phyloP scores from a whole-genome alignment of 2,113 vertebrate species.

The Rhagologus leucostigma region DNA sequence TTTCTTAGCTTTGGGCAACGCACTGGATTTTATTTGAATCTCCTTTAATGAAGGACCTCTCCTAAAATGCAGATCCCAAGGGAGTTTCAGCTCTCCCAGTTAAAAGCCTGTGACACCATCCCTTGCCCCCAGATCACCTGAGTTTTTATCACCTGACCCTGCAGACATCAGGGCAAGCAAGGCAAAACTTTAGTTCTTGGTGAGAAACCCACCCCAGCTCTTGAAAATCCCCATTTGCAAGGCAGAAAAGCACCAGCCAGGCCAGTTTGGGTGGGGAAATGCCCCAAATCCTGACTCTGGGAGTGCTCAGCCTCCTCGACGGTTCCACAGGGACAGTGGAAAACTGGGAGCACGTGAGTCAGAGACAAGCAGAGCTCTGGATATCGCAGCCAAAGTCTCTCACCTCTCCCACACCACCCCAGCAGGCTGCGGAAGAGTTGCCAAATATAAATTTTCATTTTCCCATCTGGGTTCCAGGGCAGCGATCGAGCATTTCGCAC shows the following conservation, averaged over 20 bases:
- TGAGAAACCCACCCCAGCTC: not conserved
- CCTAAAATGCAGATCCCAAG: not conserved
- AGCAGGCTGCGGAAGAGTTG: not conserved
- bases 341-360: not conserved
- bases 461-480: not conserved
- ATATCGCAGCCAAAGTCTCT: fast-evolving
- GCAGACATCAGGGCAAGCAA: not conserved
- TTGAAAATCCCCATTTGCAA: not conserved
- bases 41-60: not conserved
- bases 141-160: not conserved
- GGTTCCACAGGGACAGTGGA: not conserved
- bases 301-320: fast-evolving
- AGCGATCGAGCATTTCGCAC: fast-evolving
- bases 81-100: not conserved
- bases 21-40: not conserved
- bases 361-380: not conserved
- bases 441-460: not conserved
- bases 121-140: not conserved
- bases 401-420: not conserved
- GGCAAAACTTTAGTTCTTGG: not conserved
- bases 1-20: not conserved
- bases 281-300: not conserved
- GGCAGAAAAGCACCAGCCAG: not conserved
- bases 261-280: not conserved
- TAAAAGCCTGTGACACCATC: not conserved